Evolutionary conservation across 1,140 invertebrate species (phyloP), one percentile per base, ranked within the genome.

Genomic region (Drosophila fuyamai): DNA sequence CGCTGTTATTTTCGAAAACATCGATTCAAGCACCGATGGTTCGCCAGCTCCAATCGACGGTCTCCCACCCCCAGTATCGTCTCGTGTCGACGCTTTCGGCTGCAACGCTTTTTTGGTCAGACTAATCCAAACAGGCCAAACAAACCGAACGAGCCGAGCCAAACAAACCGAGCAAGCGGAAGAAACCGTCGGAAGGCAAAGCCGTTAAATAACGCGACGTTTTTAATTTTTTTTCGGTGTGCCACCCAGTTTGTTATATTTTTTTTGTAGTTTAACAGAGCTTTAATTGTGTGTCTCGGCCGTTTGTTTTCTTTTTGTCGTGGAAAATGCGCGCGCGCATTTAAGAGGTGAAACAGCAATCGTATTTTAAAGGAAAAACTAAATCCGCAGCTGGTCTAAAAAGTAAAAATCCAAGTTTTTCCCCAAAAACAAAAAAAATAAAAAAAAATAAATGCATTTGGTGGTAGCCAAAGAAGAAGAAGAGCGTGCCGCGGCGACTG

Each of bases 271-370:
- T 54, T 9, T 10, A 9, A 5, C 5, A 47, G 27, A 47, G 55
- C 58, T 51, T 51, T 38, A 36, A 36, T 32, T 70, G 43, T 44
- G 61, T 50, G 36, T 58, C 44, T 46, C 58, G 18, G 40, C 41
- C 55, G 75, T 67, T 74, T 59, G 67, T 67, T 53, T 65, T 55
- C 58, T 62, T 66, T 74, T 58, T 55, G 46, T 40, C 71, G 68
- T 41, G 51, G 62, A 77, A 84, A 84, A 86, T 86, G 82, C 82
- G 82, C 82, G 82, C 82, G 82, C 82, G 79, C 83, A 68, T 65
- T 66, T 66, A 47, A 56, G 36, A 50, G 29, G 48, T 16, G 27
- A 14, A 38, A 38, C 36, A 38, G 43, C 38, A 10, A 40, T 32
- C 29, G 29, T 7, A 7, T 7, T 32, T 32, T 7, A 32, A 54